Evolutionary conservation across 2,113 vertebrate species (phyloP), one percentile per base, ranked within the genome.

Genomic region (Prionailurus viverrinus): DNA sequence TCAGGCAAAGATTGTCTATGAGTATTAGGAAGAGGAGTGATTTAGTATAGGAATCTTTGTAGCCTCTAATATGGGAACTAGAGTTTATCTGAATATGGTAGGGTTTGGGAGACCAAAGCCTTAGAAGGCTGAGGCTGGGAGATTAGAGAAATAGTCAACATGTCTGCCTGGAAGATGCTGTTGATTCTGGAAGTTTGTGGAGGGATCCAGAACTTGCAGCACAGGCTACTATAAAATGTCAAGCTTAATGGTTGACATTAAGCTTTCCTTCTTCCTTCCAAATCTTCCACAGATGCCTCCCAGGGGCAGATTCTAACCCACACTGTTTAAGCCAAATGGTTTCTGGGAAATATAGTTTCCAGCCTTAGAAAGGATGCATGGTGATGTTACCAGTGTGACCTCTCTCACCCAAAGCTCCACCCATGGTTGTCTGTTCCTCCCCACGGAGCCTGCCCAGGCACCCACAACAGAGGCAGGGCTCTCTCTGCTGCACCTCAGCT

Each of bases 381-480:
- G 18, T 39, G 25, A 68, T 55, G 11, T 39, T 18, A 27, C 31
- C 58, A 71, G 11, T 5, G 2, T 58, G 55, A 31, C 31, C 15
- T 21, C n/a, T 48, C 1, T 29, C 8, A 51, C 14, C 25, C 58
- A 51, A 69, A 71, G 23, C 11, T 11, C 15, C 66, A 55, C 3
- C 13, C 8, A 1, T 13, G 21, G 2, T 39, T 0, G 5, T 0
- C 19, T n/a, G 1, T 0, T 78, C 1, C 18, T 63, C 2, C 15
- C 25, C 25, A 27, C 3, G 23, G 13, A 3, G 4, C 7, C 27
- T 21, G 5, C 7, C 7, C 33, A 12, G 18, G 12, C 21, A 29
- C 3, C 27, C 36, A 27, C 1, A 39, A 7, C 3, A 27, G 48
- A 63, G 76, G 13, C 13, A 12, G 1, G 0, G 4, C 1, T 5